phyloP scores from a whole-genome alignment of 2,113 vertebrate genomes.

The Bujurquina vittata region DNA sequence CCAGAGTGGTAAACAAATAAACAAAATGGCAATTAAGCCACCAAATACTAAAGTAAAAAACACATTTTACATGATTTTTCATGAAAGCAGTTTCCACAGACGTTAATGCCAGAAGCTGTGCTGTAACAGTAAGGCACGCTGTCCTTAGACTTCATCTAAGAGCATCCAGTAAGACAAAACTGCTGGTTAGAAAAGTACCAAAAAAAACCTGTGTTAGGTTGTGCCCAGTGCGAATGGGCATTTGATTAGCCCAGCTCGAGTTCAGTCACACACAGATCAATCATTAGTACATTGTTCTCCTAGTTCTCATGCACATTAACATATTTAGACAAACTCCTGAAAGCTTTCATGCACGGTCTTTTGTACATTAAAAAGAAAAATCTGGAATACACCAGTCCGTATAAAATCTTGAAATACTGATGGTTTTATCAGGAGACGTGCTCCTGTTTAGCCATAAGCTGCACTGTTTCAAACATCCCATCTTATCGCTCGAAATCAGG shows the following conservation, averaged over 20 bases:
- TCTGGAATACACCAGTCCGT: background rate
- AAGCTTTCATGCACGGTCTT: conserved; percentile 15
- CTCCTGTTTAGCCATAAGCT: background rate
- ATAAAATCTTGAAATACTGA: conserved; percentile 2
- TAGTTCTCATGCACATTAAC: background rate
- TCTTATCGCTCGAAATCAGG: background rate
- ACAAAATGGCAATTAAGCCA: background rate
- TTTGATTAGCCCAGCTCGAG: conserved; percentile 44
- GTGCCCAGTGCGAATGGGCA: conserved; percentile 11
- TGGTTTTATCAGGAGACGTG: background rate
- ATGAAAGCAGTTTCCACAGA: background rate
- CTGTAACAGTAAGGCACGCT: conserved; percentile 85
- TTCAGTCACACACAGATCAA: conserved; percentile 32
- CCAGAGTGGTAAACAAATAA: conserved; percentile 1
- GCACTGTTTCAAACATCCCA: background rate
- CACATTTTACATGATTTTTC: conserved; percentile 1
- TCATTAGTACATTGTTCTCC: background rate
- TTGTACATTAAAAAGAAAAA: background rate
- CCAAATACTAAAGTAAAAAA: conserved; percentile 19
- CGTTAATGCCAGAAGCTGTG: background rate
- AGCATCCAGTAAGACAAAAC: conserved; percentile 28
- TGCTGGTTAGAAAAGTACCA: conserved; percentile 43
- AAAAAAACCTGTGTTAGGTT: conserved; percentile 14
- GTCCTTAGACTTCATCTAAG: conserved; percentile 29
- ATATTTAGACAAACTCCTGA: background rate